Conservation (phyloP, 2,113 vertebrate genomes). For the Pteropus alecto region DNA sequence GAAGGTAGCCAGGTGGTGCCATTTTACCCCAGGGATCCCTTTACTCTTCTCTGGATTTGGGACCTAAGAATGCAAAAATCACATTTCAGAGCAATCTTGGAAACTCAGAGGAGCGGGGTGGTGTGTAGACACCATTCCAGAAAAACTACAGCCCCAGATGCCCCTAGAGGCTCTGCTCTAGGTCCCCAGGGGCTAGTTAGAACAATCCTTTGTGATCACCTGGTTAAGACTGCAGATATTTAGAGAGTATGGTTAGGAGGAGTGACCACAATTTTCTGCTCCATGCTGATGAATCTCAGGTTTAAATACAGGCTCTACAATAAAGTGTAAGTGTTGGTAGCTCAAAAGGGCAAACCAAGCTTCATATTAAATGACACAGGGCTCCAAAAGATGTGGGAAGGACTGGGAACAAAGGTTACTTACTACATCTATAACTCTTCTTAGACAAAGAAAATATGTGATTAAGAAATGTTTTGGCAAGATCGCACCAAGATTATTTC, state of each 20-base stretch:
- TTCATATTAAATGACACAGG: background rate
- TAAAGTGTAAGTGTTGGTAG: background rate
- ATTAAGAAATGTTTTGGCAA: constrained; percentile 67
- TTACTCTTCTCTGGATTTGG: background rate
- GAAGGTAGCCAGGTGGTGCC: background rate
- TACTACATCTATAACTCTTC: background rate
- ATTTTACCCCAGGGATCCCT: background rate
- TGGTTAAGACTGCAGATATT: background rate
- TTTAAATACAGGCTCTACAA: constrained; percentile 9
- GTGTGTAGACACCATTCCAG: background rate
- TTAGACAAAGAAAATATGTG: constrained; percentile 63
- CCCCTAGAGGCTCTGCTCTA: background rate
- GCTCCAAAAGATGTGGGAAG: background rate
- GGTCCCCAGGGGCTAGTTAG: background rate
- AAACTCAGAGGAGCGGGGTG: background rate
- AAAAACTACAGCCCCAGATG: background rate
- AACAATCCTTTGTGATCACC: background rate
- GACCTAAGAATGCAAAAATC: background rate
- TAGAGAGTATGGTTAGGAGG: background rate
- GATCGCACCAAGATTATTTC: constrained; percentile 50
- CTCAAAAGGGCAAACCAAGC: background rate
- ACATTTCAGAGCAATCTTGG: background rate
- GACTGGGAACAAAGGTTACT: constrained; percentile 32
- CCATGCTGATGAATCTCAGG: background rate
- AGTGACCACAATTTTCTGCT: background rate